Conservation (phyloP, 2,888 invertebrate species). For the Xanthorhoe designata region DNA sequence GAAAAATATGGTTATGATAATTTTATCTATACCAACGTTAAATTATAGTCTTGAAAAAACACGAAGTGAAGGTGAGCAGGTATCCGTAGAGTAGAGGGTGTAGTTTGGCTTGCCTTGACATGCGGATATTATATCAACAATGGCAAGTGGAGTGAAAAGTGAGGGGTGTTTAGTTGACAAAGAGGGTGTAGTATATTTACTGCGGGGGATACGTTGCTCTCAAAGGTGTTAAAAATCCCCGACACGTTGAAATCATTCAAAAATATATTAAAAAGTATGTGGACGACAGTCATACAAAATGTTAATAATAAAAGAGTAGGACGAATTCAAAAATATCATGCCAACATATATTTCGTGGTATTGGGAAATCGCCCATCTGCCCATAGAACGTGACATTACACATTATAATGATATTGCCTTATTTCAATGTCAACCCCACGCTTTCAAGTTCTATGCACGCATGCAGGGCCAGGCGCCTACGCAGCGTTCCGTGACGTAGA, state of each 20-base stretch:
- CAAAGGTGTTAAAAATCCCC: neutral
- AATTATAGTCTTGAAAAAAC: neutral
- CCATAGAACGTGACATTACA: neutral
- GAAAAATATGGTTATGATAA: neutral
- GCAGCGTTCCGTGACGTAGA: constrained; percentile 57
- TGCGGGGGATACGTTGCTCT: neutral
- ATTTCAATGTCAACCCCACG: constrained; percentile 37
- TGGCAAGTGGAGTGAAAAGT: constrained; percentile 1
- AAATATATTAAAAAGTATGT: neutral
- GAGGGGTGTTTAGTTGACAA: constrained; percentile 7
- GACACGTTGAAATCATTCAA: neutral
- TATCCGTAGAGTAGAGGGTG: neutral
- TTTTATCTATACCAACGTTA: neutral
- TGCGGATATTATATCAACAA: constrained; percentile 6
- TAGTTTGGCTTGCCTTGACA: constrained; percentile 2
- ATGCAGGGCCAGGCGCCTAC: constrained; percentile 54
- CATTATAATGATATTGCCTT: neutral
- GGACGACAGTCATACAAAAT: neutral
- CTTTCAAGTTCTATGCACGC: constrained; percentile 23
- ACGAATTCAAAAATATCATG: neutral
- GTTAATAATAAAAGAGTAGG: neutral
- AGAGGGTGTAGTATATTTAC: constrained; percentile 2
- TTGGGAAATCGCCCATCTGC: constrained; percentile 16
- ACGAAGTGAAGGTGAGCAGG: neutral
- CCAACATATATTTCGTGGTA: neutral